Conservation (phyloP, 2,797 vertebrate genomes). For the Sphenodon punctatus region DNA sequence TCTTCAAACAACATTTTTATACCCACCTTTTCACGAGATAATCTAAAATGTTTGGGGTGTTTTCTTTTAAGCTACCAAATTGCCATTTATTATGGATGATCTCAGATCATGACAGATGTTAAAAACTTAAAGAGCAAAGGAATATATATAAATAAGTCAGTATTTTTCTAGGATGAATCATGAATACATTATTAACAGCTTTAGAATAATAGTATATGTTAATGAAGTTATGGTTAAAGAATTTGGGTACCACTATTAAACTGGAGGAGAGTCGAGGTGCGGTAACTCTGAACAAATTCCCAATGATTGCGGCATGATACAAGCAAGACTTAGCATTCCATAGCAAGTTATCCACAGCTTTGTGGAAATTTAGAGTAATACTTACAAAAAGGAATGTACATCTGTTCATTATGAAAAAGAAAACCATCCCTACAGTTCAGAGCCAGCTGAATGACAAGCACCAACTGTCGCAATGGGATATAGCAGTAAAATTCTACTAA, state of each 20-base stretch:
- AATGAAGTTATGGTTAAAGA: not conserved
- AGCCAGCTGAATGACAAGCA: not conserved
- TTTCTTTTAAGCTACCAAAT: not conserved
- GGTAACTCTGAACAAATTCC: too few species aligned
- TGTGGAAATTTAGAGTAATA: not conserved
- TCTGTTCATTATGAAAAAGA: not conserved
- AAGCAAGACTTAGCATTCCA: not conserved
- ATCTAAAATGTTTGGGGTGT: accelerated
- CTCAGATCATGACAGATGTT: not conserved
- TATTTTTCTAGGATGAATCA: not conserved
- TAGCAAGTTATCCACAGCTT: not conserved
- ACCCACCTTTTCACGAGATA: not conserved
- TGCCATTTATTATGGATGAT: not conserved
- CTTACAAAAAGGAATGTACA: not conserved
- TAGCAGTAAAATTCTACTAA: not conserved
- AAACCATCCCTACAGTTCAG: not conserved
- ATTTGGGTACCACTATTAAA: not conserved
- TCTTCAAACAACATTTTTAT: not conserved
- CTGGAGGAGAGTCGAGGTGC: not conserved
- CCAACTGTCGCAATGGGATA: not conserved
- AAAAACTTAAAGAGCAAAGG: not conserved
- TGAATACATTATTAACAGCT: not conserved
- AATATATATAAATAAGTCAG: not conserved
- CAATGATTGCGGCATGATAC: too few species aligned
- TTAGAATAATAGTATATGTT: not conserved